Conservation (phyloP, 2,888 invertebrate genomes). For the Parascotia fuliginaria region DNA sequence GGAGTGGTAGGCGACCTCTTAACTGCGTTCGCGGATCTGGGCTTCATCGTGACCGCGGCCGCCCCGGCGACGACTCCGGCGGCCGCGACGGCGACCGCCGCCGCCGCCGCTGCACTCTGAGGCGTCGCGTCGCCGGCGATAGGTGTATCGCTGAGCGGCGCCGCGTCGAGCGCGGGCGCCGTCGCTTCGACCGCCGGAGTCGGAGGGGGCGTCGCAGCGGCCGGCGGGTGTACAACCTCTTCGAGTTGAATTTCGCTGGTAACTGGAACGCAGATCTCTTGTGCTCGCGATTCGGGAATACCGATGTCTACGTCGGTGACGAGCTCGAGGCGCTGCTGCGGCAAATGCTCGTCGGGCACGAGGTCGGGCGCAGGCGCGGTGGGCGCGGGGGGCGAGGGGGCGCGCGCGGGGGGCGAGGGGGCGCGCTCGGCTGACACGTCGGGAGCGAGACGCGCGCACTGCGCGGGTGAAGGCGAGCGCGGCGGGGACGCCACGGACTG, state of each 20-base stretch:
- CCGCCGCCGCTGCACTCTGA: slow-evolving; percentile 40
- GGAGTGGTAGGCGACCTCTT: slow-evolving; percentile 58
- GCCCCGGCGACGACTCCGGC: slow-evolving; percentile 47
- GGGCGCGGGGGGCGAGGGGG: slow-evolving; percentile 21
- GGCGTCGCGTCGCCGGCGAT: slow-evolving; percentile 50
- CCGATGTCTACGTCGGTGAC: slow-evolving; percentile 76
- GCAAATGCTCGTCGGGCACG: slow-evolving; percentile 59
- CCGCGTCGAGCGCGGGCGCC: slow-evolving; percentile 38
- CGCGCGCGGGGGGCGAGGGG: slow-evolving; percentile 28
- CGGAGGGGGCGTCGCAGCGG: slow-evolving; percentile 48
- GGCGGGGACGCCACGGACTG: background rate
- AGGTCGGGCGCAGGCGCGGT: slow-evolving; percentile 69
- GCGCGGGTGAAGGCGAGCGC: background rate
- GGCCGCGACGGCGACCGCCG: slow-evolving; percentile 49
- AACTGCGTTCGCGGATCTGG: slow-evolving; percentile 41
- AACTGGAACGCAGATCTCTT: slow-evolving; percentile 80
- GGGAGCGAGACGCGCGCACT: slow-evolving; percentile 8
- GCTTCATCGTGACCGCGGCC: slow-evolving; percentile 40
- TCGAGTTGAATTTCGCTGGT: slow-evolving; percentile 70
- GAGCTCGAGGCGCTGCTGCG: slow-evolving; percentile 56
- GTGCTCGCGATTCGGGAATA: slow-evolving; percentile 73
- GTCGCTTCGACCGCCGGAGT: slow-evolving; percentile 52
- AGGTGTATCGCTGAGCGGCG: slow-evolving; percentile 41
- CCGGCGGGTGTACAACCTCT: slow-evolving; percentile 58
- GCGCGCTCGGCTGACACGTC: slow-evolving; percentile 38